Conservation (phyloP, 2,888 invertebrate genomes). For the Hecatera dysodea region DNA sequence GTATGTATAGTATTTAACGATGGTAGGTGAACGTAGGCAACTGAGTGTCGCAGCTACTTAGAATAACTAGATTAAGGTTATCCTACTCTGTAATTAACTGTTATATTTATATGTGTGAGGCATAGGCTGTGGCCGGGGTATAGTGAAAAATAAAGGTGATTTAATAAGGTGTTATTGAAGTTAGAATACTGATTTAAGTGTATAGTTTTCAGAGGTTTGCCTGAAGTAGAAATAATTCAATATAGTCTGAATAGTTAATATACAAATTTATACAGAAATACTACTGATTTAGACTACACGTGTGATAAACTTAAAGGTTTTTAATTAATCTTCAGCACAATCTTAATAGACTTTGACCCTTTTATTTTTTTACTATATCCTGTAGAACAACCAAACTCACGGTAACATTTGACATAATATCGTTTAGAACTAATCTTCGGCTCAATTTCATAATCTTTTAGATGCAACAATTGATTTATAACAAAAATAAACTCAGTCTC, state of each 20-base stretch:
- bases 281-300: slow-evolving; percentile 16
- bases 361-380: slow-evolving; percentile 42
- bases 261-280: slow-evolving; percentile 6
- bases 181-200: slow-evolving; percentile 28
- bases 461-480: slow-evolving; percentile 43
- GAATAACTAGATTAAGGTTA: slow-evolving; percentile 67
- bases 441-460: slow-evolving; percentile 67
- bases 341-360: slow-evolving; percentile 10
- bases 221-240: slow-evolving; percentile 20
- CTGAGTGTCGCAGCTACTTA: slow-evolving; percentile 74
- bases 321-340: not conserved
- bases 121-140: slow-evolving; percentile 31
- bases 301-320: slow-evolving; percentile 15
- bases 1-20: slow-evolving; percentile 73
- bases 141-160: slow-evolving; percentile 16
- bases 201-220: not conserved
- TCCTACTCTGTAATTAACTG: slow-evolving; percentile 60
- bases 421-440: slow-evolving; percentile 64
- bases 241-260: slow-evolving; percentile 40
- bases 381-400: slow-evolving; percentile 18
- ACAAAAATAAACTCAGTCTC: slow-evolving; percentile 30
- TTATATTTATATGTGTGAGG: slow-evolving; percentile 49
- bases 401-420: slow-evolving; percentile 55
- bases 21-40: slow-evolving; percentile 71
- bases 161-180: not conserved